These are phyloP conservation scores for Callinectes sapidus DNA, from an alignment of 2,888 invertebrate genomes.

Conservation along the genomic window DNA sequence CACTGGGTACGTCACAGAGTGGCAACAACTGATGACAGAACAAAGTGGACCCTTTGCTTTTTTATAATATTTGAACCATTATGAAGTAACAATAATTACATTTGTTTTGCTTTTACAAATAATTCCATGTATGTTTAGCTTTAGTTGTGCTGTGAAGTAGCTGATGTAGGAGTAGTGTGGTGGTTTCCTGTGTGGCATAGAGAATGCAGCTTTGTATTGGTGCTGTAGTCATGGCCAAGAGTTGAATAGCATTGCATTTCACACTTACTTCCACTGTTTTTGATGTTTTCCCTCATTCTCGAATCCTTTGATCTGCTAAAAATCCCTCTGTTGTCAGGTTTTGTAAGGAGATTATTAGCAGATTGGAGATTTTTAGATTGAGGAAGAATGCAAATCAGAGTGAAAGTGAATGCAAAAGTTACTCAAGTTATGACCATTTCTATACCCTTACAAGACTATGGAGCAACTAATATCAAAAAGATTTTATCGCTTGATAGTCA, in stretches of 20 bases:
- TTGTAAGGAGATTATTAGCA: too few species aligned
- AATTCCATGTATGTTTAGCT: not conserved
- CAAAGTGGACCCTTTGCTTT: conserved; percentile 7
- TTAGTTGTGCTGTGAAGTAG: not conserved
- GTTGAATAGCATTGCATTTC: too few species aligned
- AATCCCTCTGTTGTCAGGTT: too few species aligned
- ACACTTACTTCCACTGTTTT: too few species aligned
- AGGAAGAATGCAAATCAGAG: too few species aligned
- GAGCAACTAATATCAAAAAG: not conserved
- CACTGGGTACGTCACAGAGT: conserved; percentile 12
- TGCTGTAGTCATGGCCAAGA: not conserved
- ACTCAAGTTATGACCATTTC: too few species aligned
- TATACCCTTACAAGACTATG: not conserved
- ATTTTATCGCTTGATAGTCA: not conserved
- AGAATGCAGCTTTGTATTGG: not conserved
- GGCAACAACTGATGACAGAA: conserved; percentile 25
- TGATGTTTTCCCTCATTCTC: too few species aligned
- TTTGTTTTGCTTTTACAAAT: conserved; percentile 14
- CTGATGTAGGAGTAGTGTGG: conserved; percentile 18
- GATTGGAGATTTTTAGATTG: too few species aligned
- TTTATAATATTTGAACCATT: not conserved
- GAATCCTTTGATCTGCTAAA: too few species aligned
- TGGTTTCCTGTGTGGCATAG: not conserved
- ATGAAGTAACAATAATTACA: conserved; percentile 3
- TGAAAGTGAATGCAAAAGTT: too few species aligned